Evolutionary conservation across 2,113 vertebrate species (phyloP).

Genomic region (Emberiza fucata): DNA sequence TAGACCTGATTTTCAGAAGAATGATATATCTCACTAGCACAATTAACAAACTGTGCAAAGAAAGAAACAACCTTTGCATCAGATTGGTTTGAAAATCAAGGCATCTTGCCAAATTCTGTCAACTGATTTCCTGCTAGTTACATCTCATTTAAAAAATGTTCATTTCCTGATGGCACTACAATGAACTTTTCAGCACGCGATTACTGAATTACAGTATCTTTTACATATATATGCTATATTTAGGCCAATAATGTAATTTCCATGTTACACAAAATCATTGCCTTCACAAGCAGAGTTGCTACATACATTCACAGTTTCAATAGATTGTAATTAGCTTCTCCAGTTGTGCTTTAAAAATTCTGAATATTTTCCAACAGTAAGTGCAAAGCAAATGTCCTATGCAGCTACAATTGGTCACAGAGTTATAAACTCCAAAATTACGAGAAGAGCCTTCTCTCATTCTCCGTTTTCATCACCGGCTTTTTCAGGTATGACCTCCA

Average conservation of each 20-base stretch:
- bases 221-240: constrained; percentile 63
- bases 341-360: constrained; percentile 89
- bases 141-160: not conserved
- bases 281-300: constrained; percentile 73
- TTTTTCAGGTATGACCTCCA: constrained; percentile 89
- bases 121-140: not conserved
- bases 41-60: constrained; percentile 44
- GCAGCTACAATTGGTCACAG: constrained; percentile 70
- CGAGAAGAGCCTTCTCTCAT: constrained; percentile 37
- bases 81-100: constrained; percentile 19
- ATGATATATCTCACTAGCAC: not conserved
- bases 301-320: constrained; percentile 88
- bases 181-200: constrained; percentile 44
- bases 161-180: constrained; percentile 26
- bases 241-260: constrained; percentile 70
- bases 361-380: constrained; percentile 69
- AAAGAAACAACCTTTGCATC: constrained; percentile 7
- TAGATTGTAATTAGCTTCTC: constrained; percentile 73
- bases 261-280: constrained; percentile 67
- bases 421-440: constrained; percentile 66
- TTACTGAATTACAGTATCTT: constrained; percentile 51
- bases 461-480: constrained; percentile 80
- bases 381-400: constrained; percentile 75
- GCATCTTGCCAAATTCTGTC: not conserved
- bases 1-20: constrained; percentile 31